These are phyloP conservation scores for Salvator merianae DNA, from an alignment of 2,113 vertebrate species.

Conservation along the genomic window DNA sequence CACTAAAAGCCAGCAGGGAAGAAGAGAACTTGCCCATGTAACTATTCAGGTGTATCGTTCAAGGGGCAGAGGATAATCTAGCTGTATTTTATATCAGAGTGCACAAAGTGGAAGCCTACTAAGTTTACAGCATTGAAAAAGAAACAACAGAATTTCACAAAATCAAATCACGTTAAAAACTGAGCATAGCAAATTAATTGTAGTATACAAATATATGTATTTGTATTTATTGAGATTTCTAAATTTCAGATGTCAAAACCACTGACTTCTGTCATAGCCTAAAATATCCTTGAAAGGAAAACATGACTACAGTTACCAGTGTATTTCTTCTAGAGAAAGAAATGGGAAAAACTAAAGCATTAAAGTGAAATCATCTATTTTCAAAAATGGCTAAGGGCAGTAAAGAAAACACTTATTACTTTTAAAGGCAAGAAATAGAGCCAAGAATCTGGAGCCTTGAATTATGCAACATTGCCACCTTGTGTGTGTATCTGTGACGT, in stretches of 20 bases:
- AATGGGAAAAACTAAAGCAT: not conserved
- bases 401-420: not conserved
- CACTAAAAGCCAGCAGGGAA: not conserved
- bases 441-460: not conserved
- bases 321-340: not conserved
- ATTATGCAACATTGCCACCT: slow-evolving; percentile 10
- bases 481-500: not conserved
- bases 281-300: not conserved
- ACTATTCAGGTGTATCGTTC: no score
- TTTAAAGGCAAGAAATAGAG: not conserved
- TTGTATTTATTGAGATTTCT: no score
- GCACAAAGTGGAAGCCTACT: no score
- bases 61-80: no score
- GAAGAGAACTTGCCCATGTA: not conserved
- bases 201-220: no score
- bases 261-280: no score
- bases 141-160: no score
- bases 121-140: not conserved
- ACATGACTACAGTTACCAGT: not conserved
- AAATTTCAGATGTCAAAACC: no score
- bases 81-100: no score
- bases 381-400: not conserved
- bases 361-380: not conserved
- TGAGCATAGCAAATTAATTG: no score
- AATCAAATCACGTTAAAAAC: no score